Percentiles rank a stretch among this genome's conserved stretches.
Evolutionary conservation across 2,888 invertebrate genomes (phyloP).

Genomic region (Nomada fucata): DNA sequence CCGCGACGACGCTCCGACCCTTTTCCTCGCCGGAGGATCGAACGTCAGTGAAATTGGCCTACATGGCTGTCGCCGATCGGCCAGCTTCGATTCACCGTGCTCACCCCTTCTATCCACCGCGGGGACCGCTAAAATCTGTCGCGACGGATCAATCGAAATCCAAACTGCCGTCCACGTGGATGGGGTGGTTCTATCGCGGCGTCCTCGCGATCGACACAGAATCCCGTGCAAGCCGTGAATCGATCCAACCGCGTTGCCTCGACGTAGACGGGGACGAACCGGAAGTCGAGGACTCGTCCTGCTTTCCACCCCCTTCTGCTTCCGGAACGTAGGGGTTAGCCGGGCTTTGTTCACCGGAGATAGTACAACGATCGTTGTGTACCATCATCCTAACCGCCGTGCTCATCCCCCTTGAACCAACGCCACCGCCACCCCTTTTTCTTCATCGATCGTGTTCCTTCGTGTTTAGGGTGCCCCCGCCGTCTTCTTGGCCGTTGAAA

Average conservation of each 20-base stretch:
- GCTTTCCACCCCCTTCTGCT: constrained; percentile 64
- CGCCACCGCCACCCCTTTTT: background rate
- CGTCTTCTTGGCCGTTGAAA: constrained; percentile 68
- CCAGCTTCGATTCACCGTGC: background rate
- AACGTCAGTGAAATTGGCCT: background rate
- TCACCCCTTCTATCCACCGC: background rate
- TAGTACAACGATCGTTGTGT: constrained; percentile 69
- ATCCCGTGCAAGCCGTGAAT: constrained; percentile 3
- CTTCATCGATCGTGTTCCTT: constrained; percentile 50
- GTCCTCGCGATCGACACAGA: constrained; percentile 11
- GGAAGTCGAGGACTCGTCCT: constrained; percentile 70
- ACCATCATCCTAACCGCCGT: constrained; percentile 72
- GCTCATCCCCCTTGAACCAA: constrained; percentile 18
- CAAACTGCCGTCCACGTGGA: constrained; percentile 1
- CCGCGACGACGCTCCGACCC: constrained; percentile 5
- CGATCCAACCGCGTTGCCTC: constrained; percentile 23
- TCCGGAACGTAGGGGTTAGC: constrained; percentile 65
- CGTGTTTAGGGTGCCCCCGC: constrained; percentile 29
- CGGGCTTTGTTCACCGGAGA: constrained; percentile 71
- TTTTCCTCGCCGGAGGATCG: background rate
- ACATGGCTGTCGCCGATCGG: background rate
- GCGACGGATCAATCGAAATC: constrained; percentile 14
- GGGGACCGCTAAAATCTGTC: background rate
- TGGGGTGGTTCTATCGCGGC: constrained; percentile 15
- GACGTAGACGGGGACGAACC: constrained; percentile 61